A percentile compares a stretch with the other conserved stretches of the same genome.
Evolutionary conservation across 92 coral and sea anemone genomes (phyloP).

Genomic region (Epizoanthus stellaris): DNA sequence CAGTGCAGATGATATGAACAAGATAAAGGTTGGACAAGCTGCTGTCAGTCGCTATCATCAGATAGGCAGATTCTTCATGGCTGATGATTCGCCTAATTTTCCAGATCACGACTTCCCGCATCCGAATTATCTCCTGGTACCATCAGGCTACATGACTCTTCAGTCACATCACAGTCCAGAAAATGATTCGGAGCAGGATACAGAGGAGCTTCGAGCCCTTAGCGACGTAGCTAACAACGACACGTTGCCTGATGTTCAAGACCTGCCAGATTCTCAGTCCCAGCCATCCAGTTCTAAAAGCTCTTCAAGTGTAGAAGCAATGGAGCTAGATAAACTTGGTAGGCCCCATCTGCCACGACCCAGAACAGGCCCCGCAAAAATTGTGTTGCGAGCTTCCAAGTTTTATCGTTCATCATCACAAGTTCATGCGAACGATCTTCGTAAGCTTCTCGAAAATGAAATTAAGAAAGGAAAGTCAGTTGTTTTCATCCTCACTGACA

Average conservation of each 20-base stretch:
- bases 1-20: constrained; percentile 44
- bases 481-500: constrained; percentile 44
- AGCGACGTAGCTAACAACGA: constrained; percentile 24
- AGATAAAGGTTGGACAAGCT: constrained; percentile 43
- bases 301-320: constrained; percentile 20
- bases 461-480: constrained; percentile 44
- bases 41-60: constrained; percentile 45
- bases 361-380: constrained; percentile 38
- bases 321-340: constrained; percentile 33
- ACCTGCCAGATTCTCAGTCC: constrained; percentile 19
- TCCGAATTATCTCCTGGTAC: constrained; percentile 38
- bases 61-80: constrained; percentile 30
- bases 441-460: constrained; percentile 29
- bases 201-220: constrained; percentile 29
- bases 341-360: constrained; percentile 45
- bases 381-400: constrained; percentile 32
- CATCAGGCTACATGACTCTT: constrained; percentile 48
- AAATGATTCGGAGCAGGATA: constrained; percentile 1
- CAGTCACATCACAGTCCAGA: constrained; percentile 2
- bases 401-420: constrained; percentile 20
- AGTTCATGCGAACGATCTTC: constrained; percentile 44
- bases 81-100: constrained; percentile 48
- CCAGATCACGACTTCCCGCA: constrained; percentile 46
- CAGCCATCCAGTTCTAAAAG: constrained; percentile 26
- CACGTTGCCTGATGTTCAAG: constrained; percentile 15